A percentile compares a stretch with the other conserved stretches of the same genome.
These are phyloP conservation scores for Paradoxurus hermaphroditus DNA, from an alignment of 2,113 vertebrate species.

Conservation along the genomic window DNA sequence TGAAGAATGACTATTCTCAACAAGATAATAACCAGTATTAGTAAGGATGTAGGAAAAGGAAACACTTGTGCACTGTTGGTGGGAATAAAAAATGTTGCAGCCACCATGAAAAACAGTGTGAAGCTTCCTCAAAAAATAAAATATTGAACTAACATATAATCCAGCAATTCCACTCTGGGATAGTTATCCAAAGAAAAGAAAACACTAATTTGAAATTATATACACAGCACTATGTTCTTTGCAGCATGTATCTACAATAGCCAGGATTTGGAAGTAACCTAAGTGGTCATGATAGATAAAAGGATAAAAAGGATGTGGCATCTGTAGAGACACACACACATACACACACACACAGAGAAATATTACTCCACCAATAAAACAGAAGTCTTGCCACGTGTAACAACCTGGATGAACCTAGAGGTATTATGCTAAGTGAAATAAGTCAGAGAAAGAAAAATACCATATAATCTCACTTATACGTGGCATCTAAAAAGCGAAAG, in stretches of 20 bases:
- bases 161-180: background rate
- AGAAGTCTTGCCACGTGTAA: background rate
- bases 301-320: background rate
- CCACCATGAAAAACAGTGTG: background rate
- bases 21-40: background rate
- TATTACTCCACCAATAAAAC: background rate
- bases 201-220: background rate
- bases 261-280: background rate
- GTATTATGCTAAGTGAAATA: background rate
- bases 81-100: background rate
- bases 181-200: background rate
- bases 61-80: background rate
- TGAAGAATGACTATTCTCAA: background rate
- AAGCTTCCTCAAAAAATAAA: background rate
- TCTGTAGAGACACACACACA: background rate
- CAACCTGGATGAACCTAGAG: background rate
- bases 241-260: background rate
- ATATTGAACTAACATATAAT: background rate
- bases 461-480: background rate
- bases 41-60: background rate
- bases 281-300: background rate
- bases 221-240: background rate
- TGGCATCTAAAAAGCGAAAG: background rate
- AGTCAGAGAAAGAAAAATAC: background rate
- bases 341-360: background rate